Base-by-base conservation (phyloP, 1,140 invertebrate genomes). In the Diplogasteroides magnus region DNA sequence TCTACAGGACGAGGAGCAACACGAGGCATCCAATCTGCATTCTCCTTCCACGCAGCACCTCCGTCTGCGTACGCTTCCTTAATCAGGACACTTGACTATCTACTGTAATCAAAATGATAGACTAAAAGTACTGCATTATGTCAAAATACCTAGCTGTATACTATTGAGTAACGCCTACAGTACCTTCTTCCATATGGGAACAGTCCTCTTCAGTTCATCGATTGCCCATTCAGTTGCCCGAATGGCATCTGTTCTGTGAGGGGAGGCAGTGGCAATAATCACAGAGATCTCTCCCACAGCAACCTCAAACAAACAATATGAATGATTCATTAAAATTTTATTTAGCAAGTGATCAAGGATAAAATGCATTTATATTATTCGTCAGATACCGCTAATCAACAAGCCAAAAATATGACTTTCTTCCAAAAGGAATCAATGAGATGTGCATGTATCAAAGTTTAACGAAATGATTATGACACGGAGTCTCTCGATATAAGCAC, bases 161-260 rank as follows among this genome's bases (percentile, higher is more conserved):
- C n/a, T n/a, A n/a, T n/a, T n/a, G 28, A 64, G 59, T 11, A n/a
- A 13, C 19, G 37, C 6, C 37, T 48, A 48, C 37, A 6, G 37
- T 48, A 68, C 93, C 84, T 94, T 95, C 84, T 98, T 98, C 93
- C 94, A 98, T 68, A 97, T 93, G 1, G 94, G 93, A 61, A 96
- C 92, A 19, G 85, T 87, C 56, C 89, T 86, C 86, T 97, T 98
- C 0, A 97, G 83, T 71, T 86, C 86, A 32, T 97, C 89, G 68
- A 98, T 93, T 68, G 90, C 90, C 86, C 86, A 90, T 60, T 90
- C 86, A 0, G 93, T 89, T 48, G 92, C 91, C 78, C 89, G 87
- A 2, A 97, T 83, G 2, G 91, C 90, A 68, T 91, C 91, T 70
- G 87, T 84, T 64, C 94, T 86, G 82, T 97, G 94, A 0, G 90